These are phyloP conservation scores for Macroramphosus scolopax DNA, from an alignment of 2,797 vertebrate species.

Conservation along the genomic window DNA sequence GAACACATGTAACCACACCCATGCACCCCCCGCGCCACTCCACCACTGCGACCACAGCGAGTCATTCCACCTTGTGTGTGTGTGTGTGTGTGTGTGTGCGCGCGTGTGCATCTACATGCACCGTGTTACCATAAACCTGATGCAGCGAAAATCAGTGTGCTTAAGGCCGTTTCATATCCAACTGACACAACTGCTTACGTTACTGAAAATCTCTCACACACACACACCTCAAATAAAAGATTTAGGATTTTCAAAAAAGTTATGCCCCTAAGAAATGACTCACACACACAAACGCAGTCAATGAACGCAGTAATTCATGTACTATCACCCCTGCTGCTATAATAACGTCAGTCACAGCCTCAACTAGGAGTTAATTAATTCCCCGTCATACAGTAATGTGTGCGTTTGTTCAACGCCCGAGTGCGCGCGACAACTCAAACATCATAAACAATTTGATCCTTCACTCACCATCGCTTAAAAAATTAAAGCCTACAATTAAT, in stretches of 20 bases:
- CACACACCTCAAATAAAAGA: not conserved
- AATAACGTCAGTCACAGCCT: conserved; percentile 5
- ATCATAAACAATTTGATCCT: not conserved
- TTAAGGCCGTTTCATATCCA: not conserved
- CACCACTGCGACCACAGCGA: too few species aligned
- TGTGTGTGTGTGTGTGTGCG: not conserved
- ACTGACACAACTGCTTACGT: conserved; percentile 5
- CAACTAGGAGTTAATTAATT: conserved; percentile 32
- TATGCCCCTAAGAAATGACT: not conserved
- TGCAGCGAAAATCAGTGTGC: conserved; percentile 1
- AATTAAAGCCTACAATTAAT: conserved; percentile 7
- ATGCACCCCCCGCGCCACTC: too few species aligned
- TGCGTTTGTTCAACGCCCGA: conserved; percentile 1
- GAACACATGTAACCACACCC: too few species aligned
- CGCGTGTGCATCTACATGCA: not conserved
- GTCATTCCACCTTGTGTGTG: not conserved
- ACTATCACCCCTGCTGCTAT: too few species aligned
- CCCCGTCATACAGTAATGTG: conserved; percentile 34
- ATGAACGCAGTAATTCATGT: too few species aligned
- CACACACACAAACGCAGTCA: too few species aligned
- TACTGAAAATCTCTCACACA: not conserved
- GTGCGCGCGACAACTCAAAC: not conserved
- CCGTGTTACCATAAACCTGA: conserved; percentile 1
- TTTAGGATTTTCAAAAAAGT: not conserved
- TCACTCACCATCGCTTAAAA: not conserved